phyloP scores from a whole-genome alignment of 2,113 vertebrate genomes.

The Cygnus buccinator region DNA sequence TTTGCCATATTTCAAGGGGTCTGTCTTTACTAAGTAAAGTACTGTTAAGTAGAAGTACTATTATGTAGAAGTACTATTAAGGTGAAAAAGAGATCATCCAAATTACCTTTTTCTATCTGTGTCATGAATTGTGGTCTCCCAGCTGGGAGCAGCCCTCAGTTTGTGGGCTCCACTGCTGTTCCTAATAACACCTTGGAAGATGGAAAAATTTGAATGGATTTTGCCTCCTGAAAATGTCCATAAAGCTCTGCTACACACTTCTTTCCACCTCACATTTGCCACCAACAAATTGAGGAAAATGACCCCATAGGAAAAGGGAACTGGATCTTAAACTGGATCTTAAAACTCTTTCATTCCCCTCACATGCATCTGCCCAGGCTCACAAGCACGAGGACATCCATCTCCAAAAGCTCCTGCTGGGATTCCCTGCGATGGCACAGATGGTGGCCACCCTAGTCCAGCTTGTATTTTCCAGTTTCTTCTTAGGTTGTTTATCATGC shows the following conservation, averaged over 20 bases:
- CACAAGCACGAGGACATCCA: not conserved
- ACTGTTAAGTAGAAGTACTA: not conserved
- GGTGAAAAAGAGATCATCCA: not conserved
- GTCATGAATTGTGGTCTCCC: not conserved
- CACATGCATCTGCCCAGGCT: not conserved
- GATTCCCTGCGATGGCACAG: not conserved
- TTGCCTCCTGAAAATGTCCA: not conserved
- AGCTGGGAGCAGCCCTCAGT: not conserved
- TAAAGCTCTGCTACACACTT: not conserved
- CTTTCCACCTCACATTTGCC: not conserved
- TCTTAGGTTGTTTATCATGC: accelerated
- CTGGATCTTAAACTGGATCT: not conserved
- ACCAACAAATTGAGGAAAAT: not conserved
- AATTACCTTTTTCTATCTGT: not conserved
- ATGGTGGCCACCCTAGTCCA: not conserved
- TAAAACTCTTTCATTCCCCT: not conserved
- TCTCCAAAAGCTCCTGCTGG: not conserved
- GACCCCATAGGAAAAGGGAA: not conserved
- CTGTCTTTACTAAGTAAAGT: not conserved
- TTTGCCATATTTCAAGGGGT: not conserved
- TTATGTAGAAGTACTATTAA: not conserved
- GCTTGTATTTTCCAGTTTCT: not conserved
- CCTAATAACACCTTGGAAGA: not conserved
- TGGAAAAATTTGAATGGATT: not conserved
- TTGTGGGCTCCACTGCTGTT: not conserved